phyloP scores from a whole-genome alignment of 2,797 vertebrate species.

The Scyliorhinus canicula region DNA sequence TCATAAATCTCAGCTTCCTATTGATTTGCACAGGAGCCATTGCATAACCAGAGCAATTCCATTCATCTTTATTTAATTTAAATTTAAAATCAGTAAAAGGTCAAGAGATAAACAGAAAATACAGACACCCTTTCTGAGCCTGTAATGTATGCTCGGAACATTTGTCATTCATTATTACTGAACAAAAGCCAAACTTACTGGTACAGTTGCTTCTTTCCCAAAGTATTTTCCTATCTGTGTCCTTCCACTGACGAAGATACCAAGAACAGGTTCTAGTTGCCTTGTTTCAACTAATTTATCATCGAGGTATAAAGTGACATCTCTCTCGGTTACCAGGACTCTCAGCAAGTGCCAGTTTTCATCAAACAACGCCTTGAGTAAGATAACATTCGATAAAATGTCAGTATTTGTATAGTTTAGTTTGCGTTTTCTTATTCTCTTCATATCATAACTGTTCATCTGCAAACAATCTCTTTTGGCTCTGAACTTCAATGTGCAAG shows the following conservation, averaged over 20 bases:
- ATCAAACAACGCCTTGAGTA: constrained; percentile 75
- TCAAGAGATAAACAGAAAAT: no score
- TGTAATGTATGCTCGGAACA: background rate
- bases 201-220: constrained; percentile 85
- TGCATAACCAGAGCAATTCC: background rate
- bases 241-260: constrained; percentile 89
- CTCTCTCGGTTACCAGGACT: constrained; percentile 85
- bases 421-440: background rate
- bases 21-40: background rate
- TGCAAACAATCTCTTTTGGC: background rate
- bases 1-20: background rate
- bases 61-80: background rate
- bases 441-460: background rate
- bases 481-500: background rate
- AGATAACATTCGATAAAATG: constrained; percentile 25
- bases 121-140: background rate
- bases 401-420: background rate
- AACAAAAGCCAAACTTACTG: constrained; percentile 61
- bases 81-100: background rate
- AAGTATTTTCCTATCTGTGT: constrained; percentile 95
- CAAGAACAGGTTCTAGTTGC: constrained; percentile 73
- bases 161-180: background rate
- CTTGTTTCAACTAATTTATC: constrained; percentile 76
- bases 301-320: constrained; percentile 83
- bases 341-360: constrained; percentile 91